Evolutionary conservation across 2,797 vertebrate species (phyloP).

Genomic region (Sternotherus odoratus): DNA sequence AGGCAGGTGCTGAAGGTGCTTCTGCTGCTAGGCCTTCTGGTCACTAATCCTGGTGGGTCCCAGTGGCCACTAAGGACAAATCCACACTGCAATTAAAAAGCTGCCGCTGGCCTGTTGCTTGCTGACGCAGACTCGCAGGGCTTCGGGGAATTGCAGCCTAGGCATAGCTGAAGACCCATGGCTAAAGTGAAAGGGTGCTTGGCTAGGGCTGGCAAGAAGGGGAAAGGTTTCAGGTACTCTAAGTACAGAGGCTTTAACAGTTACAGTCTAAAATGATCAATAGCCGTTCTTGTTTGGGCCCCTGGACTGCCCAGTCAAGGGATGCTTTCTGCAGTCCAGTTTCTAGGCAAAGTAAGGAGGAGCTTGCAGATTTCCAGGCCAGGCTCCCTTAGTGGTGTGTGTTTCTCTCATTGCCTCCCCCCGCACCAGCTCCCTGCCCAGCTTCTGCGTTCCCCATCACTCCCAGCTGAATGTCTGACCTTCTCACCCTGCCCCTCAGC

Average conservation of each 20-base stretch:
- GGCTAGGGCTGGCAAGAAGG: too few species aligned
- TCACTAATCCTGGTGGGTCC: background rate
- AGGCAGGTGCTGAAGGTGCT: background rate
- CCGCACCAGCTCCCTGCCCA: background rate
- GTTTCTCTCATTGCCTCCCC: background rate
- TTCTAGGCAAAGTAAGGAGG: background rate
- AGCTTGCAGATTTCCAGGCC: background rate
- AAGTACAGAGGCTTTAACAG: background rate
- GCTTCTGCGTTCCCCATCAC: background rate
- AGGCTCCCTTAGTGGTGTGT: background rate
- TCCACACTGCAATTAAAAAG: background rate
- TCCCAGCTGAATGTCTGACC: background rate
- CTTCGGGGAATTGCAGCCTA: background rate
- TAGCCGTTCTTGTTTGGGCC: background rate
- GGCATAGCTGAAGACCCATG: background rate
- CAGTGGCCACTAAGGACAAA: background rate
- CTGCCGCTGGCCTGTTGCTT: background rate
- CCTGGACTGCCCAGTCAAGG: background rate
- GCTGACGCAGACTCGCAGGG: background rate
- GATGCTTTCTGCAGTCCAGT: background rate
- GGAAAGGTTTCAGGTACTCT: background rate
- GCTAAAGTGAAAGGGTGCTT: background rate
- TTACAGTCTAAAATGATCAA: background rate
- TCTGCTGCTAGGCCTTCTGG: background rate
- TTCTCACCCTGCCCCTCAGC: background rate